A percentile compares a stretch with the other conserved stretches of the same genome.
phyloP scores from a whole-genome alignment of 2,797 vertebrate genomes.

The Arrhamphus sclerolepis region DNA sequence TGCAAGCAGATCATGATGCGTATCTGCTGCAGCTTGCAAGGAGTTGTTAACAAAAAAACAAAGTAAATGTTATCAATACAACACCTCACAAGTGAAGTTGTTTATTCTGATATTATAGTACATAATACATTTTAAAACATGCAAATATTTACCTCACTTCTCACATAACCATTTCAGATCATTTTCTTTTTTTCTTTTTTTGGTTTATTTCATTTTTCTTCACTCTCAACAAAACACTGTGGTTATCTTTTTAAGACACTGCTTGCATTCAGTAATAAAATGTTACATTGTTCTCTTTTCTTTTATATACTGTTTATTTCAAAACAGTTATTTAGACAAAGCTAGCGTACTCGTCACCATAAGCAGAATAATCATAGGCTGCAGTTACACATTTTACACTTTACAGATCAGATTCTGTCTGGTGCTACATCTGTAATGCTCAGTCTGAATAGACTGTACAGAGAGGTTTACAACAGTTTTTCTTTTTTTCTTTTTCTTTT shows the following conservation, averaged over 20 bases:
- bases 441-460: not conserved
- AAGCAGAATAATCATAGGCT: not conserved
- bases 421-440: not conserved
- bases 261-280: constrained; percentile 7
- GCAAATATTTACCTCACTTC: constrained; percentile 8
- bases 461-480: too few species aligned
- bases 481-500: too few species aligned
- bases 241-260: constrained; percentile 2
- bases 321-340: not conserved
- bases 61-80: not conserved
- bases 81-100: not conserved
- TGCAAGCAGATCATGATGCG: not conserved
- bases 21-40: not conserved
- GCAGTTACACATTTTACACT: not conserved
- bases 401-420: not conserved
- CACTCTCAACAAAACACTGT: not conserved
- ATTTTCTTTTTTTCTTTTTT: not conserved
- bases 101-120: constrained; percentile 50
- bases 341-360: not conserved
- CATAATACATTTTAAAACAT: constrained; percentile 40
- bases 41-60: not conserved
- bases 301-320: not conserved
- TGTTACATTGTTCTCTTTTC: not conserved
- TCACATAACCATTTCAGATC: constrained; percentile 13
- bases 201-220: not conserved